A percentile compares a stretch with the other conserved stretches of the same genome.
phyloP scores from a whole-genome alignment of 1,140 invertebrate genomes.

The Cotesia glomerata region DNA sequence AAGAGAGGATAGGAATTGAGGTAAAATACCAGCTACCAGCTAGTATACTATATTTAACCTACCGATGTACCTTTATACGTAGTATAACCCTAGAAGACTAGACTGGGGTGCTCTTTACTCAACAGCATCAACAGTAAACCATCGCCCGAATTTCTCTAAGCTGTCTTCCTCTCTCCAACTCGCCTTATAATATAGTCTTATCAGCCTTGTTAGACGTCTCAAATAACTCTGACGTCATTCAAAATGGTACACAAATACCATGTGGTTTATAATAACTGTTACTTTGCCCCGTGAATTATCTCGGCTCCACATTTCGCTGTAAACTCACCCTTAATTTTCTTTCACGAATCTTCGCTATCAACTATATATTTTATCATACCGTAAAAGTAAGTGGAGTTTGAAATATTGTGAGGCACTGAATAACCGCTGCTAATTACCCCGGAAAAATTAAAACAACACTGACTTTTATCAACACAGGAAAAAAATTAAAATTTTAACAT shows the following conservation, averaged over 20 bases:
- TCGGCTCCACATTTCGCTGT: not conserved
- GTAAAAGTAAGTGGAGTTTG: conserved; percentile 7
- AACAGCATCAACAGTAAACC: too few relatives aligned
- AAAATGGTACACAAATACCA: not conserved
- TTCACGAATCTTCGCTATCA: not conserved
- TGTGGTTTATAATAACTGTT: not conserved
- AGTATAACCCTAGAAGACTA: too few relatives aligned
- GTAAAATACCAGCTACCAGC: too few relatives aligned
- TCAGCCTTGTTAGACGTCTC: conserved; percentile 13
- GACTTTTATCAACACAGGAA: too few relatives aligned
- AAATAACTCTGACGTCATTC: conserved; percentile 1
- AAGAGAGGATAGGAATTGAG: not conserved
- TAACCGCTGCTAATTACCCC: conserved; percentile 27
- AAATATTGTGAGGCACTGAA: conserved; percentile 17
- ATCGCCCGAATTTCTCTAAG: too few relatives aligned
- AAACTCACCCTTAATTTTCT: not conserved
- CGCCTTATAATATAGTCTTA: not conserved
- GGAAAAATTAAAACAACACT: conserved; percentile 28
- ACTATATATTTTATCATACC: too few relatives aligned
- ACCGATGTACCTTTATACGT: not conserved
- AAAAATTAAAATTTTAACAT: too few relatives aligned
- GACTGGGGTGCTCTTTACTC: too few relatives aligned
- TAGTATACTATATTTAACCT: not conserved
- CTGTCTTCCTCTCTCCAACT: not conserved
- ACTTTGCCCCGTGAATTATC: too few relatives aligned